phyloP scores from a whole-genome alignment of 2,797 vertebrate genomes.

The Silurus aristotelis region DNA sequence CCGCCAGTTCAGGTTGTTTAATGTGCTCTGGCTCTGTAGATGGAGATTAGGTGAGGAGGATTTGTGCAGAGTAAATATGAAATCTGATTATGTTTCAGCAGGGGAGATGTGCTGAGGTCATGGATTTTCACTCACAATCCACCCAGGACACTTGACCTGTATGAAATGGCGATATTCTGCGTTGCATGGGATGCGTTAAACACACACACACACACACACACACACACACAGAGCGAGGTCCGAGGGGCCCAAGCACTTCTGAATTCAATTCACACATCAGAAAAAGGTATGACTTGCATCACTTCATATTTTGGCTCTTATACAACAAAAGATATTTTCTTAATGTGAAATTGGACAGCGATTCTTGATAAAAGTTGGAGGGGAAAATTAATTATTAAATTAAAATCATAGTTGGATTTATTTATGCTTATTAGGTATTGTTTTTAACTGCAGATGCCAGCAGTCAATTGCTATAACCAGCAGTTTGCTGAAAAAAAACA shows the following conservation, averaged over 20 bases:
- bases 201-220: too few species aligned
- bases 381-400: background rate
- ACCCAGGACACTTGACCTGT: constrained; percentile 66
- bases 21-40: constrained; percentile 49
- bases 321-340: too few species aligned
- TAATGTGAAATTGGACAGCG: background rate
- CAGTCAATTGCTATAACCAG: background rate
- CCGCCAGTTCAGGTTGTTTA: constrained; percentile 49
- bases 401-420: background rate
- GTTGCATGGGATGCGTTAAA: constrained; percentile 74
- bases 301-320: background rate
- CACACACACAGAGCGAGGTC: constrained; percentile 71
- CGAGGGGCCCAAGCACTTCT: constrained; percentile 63
- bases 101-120: constrained; percentile 72
- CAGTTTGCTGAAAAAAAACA: background rate
- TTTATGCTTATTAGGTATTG: background rate
- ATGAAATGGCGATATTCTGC: constrained; percentile 63
- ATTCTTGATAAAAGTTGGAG: background rate
- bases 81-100: constrained; percentile 76
- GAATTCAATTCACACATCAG: constrained; percentile 32
- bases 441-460: background rate
- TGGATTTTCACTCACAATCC: constrained; percentile 63
- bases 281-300: constrained; percentile 52
- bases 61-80: constrained; percentile 75
- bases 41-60: constrained; percentile 71